phyloP scores from a whole-genome alignment of 2,113 vertebrate genomes.

The Carlito syrichta region DNA sequence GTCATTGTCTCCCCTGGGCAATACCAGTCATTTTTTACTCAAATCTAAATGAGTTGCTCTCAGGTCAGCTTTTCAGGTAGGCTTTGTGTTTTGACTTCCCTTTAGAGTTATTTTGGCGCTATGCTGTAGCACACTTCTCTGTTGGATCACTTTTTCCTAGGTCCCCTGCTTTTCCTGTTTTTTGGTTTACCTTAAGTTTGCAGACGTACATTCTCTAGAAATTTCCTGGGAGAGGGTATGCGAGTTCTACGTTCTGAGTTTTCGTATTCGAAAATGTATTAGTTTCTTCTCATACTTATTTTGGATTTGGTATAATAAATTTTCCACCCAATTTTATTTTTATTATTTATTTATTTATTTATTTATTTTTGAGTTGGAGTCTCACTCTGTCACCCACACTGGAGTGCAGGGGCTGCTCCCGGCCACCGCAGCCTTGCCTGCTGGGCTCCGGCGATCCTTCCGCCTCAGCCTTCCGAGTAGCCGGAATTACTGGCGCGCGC shows the following conservation, averaged over 20 bases:
- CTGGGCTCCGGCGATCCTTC: no score
- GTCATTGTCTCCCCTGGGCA: fast-evolving
- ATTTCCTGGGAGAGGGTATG: neutral
- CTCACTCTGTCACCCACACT: no score
- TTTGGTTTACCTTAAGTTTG: neutral
- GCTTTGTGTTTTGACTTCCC: no score
- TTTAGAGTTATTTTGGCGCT: neutral
- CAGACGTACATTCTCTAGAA: neutral
- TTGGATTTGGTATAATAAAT: neutral
- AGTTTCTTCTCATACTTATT: neutral
- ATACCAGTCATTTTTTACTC: fast-evolving
- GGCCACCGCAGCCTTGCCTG: no score
- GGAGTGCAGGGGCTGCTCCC: no score
- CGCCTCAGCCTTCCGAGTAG: no score
- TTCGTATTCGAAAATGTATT: neutral
- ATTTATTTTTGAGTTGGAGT: no score
- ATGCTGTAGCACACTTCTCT: no score
- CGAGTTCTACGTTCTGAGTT: neutral
- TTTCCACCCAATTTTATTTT: neutral
- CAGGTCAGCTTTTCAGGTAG: neutral
- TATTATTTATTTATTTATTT: no score
- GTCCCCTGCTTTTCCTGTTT: neutral
- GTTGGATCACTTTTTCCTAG: neutral
- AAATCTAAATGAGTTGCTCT: fast-evolving
- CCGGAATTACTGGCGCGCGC: no score